Base-by-base conservation (phyloP, 2,888 invertebrate species). In the Silvanus unidentatus region DNA sequence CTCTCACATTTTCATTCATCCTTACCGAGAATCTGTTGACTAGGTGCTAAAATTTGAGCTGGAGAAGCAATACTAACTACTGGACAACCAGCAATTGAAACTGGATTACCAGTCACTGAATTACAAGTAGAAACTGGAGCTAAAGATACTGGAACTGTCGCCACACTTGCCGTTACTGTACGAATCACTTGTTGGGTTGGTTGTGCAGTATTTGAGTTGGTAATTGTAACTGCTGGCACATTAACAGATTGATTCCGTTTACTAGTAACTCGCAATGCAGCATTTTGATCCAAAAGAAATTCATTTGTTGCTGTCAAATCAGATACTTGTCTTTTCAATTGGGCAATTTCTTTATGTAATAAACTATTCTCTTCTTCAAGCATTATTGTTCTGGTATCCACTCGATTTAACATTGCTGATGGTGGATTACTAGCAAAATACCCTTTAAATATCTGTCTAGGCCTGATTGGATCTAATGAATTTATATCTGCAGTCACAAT, bases 221-320 rank as follows among this genome's bases (percentile, higher is more conserved):
- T 78, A 8, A 81, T 75, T 1, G 79, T 78, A 1, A 79, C 78
- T 8, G 79, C 76, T 4, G 82, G 80, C 10, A 81, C 77, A 2
- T 78, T 77, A 2, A 80, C 78, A 2, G 77, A 72, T 8, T 75
- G 75, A 45, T 72, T 71, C 34, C 76, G 70, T 52, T 79, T 78
- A 45, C 76, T 78, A 10, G 77, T 77, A 50, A 83, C 74, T 22
- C 87, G 74, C 48, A 86, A 70, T 52, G 82, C 81, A 15, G 86
- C 86, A 68, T 87, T 87, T 69, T 88, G 86, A 58, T 86, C 85
- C 50, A 88, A 69, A 9, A 88, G 74, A 65, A 87, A 86, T 64
- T 88, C 86, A 66, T 88, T 88, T 6, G 86, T 84, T 1, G 86
- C 84, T 28, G 82, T 81, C 49, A 87, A 69, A 66, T 86, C 85